Evolutionary conservation across 2,888 invertebrate species (phyloP).

Genomic region (Dicycla oo): DNA sequence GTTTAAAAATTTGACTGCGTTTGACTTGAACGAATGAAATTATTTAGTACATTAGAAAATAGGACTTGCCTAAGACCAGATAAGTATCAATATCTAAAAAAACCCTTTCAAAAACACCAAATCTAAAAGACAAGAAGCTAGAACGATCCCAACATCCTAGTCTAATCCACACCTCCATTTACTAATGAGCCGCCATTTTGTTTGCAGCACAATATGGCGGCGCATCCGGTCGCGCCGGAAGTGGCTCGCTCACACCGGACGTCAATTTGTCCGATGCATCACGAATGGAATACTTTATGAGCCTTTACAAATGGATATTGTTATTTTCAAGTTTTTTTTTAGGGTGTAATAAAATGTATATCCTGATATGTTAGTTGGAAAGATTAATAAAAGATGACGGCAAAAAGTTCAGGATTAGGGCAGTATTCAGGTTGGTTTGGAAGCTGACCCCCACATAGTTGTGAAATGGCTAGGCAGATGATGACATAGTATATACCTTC

Average conservation of each 20-base stretch:
- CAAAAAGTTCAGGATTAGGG: not conserved
- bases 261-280: constrained; percentile 71
- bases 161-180: constrained; percentile 51
- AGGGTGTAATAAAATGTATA: constrained; percentile 11
- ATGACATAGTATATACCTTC: not conserved
- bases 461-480: not conserved
- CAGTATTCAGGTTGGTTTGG: not conserved
- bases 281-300: constrained; percentile 68
- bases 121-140: not conserved
- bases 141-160: constrained; percentile 9
- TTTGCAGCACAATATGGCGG: constrained; percentile 71
- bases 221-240: constrained; percentile 70
- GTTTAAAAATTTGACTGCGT: too few relatives aligned
- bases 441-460: not conserved
- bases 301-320: constrained; percentile 43
- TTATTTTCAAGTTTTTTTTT: constrained; percentile 39
- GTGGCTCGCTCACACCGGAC: constrained; percentile 73
- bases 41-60: too few relatives aligned
- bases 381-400: not conserved
- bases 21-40: too few relatives aligned
- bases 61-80: too few relatives aligned
- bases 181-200: constrained; percentile 63
- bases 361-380: not conserved
- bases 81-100: too few relatives aligned
- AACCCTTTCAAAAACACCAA: too few relatives aligned